Evolutionary conservation across 2,797 vertebrate genomes (phyloP).

Genomic region (Pipistrellus pipistrellus): DNA sequence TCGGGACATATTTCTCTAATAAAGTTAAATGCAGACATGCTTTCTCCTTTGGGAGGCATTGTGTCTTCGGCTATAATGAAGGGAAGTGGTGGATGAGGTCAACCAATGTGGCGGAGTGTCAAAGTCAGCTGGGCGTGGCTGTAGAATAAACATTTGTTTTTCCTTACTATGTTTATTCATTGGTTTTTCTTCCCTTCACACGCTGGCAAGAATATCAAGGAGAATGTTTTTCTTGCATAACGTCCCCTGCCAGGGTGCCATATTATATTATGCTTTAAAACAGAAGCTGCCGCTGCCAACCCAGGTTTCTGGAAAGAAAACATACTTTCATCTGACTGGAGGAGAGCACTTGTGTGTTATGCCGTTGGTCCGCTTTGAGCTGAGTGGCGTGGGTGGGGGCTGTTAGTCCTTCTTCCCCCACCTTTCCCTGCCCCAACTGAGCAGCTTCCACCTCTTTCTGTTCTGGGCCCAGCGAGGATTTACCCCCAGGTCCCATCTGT

Average conservation of each 20-base stretch:
- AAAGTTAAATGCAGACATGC: neutral
- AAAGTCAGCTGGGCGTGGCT: neutral
- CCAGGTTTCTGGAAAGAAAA: neutral
- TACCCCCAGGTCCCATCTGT: neutral
- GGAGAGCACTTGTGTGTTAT: neutral
- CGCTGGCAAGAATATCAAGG: slow-evolving; percentile 3
- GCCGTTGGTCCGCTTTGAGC: neutral
- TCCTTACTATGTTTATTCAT: neutral
- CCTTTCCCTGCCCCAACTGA: neutral
- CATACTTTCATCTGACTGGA: neutral
- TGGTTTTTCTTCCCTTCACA: neutral
- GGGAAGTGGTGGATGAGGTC: neutral
- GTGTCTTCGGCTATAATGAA: neutral
- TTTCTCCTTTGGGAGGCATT: neutral
- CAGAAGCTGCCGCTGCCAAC: neutral
- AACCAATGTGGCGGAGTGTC: neutral
- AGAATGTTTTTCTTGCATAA: neutral
- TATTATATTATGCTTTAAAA: neutral
- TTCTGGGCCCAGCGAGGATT: neutral
- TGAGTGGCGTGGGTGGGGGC: too few relatives aligned
- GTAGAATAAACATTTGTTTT: neutral
- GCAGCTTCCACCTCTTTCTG: neutral
- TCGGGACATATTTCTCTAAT: slow-evolving; percentile 39
- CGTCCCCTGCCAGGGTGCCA: neutral
- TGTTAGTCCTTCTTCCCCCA: neutral